Evolutionary conservation across 2,113 vertebrate genomes (phyloP).

Genomic region (Naja naja): DNA sequence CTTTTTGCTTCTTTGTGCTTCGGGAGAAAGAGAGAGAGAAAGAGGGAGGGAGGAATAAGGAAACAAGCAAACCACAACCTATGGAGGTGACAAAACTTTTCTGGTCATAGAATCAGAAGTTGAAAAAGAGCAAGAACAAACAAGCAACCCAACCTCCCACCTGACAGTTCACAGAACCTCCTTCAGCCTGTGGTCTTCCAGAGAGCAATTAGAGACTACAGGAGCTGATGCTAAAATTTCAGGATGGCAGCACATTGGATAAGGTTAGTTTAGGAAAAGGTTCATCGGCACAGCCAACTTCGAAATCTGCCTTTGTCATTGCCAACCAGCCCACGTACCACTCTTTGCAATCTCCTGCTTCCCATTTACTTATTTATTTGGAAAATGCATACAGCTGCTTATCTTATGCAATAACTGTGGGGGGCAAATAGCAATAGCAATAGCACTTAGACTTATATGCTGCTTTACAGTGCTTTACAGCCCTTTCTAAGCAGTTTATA

Average conservation of each 20-base stretch:
- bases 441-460: too few relatives aligned
- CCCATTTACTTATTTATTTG: not conserved
- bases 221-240: not conserved
- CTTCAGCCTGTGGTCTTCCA: not conserved
- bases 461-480: too few relatives aligned
- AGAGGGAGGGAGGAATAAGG: not conserved
- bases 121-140: not conserved
- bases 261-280: not conserved
- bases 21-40: not conserved
- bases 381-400: not conserved
- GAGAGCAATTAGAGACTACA: not conserved
- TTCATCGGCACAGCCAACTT: not conserved
- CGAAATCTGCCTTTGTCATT: not conserved
- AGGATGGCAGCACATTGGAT: not conserved
- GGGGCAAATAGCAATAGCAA: not conserved
- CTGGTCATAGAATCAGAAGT: not conserved
- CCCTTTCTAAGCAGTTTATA: too few relatives aligned
- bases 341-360: not conserved
- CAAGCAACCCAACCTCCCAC: not conserved
- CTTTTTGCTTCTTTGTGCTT: constrained; percentile 18
- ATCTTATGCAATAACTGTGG: not conserved
- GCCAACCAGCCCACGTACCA: not conserved
- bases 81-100: not conserved
- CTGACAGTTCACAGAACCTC: not conserved
- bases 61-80: constrained; percentile 18